phyloP scores from a whole-genome alignment of 2,888 invertebrate species.

The Nymphalis urticae region DNA sequence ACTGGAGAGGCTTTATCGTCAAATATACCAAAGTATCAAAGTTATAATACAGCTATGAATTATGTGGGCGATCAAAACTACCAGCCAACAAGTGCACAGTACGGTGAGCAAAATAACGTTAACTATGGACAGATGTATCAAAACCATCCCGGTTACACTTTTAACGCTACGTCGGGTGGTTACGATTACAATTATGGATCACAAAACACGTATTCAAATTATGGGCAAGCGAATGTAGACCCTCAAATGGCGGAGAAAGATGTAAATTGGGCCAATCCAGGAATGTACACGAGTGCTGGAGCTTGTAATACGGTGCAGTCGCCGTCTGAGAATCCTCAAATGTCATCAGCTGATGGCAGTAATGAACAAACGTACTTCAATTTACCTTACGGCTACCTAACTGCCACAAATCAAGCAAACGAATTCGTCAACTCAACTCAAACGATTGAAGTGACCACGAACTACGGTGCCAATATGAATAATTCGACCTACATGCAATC shows the following conservation, averaged over 20 bases:
- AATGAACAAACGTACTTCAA: conserved; percentile 70
- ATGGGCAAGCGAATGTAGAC: conserved; percentile 52
- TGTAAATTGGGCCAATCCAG: conserved; percentile 55
- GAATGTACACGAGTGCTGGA: conserved; percentile 76
- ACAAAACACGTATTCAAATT: conserved; percentile 66
- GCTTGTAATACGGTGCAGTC: conserved; percentile 72
- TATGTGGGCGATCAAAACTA: conserved; percentile 50
- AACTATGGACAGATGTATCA: conserved; percentile 63
- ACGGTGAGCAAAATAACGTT: conserved; percentile 42
- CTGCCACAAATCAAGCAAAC: conserved; percentile 54
- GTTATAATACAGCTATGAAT: conserved; percentile 38
- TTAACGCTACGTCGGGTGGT: conserved; percentile 76
- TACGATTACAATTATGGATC: conserved; percentile 85
- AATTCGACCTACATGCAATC: conserved; percentile 72
- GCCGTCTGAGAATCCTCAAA: conserved; percentile 63
- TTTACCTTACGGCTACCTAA: conserved; percentile 75
- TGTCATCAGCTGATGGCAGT: conserved; percentile 45
- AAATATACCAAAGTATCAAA: conserved; percentile 42
- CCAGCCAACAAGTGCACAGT: conserved; percentile 45
- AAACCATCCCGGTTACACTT: conserved; percentile 84
- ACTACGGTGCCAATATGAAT: conserved; percentile 62
- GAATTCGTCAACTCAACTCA: conserved; percentile 46
- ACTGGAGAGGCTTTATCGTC: conserved; percentile 66
- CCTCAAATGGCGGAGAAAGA: conserved; percentile 52
- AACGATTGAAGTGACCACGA: conserved; percentile 52